phyloP scores from a whole-genome alignment of 2,888 invertebrate species.

The Drosophila nr. perissopoda region DNA sequence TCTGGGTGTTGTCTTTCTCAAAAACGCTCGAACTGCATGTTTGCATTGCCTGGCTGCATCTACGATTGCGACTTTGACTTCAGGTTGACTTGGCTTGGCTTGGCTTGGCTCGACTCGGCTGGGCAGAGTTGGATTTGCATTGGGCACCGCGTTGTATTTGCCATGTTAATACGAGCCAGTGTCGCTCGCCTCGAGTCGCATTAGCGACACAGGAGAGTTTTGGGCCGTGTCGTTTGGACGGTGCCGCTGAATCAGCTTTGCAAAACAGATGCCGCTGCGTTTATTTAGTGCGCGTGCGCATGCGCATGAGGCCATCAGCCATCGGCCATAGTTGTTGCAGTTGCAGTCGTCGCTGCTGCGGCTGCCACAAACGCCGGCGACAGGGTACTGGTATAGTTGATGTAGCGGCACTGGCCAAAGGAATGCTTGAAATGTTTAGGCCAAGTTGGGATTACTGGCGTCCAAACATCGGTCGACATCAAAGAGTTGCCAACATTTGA shows the following conservation, averaged over 20 bases:
- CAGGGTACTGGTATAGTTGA: conserved; percentile 18
- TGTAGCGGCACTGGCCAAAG: conserved; percentile 69
- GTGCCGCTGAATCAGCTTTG: conserved; percentile 33
- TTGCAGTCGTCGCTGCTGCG: conserved; percentile 9
- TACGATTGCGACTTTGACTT: conserved; percentile 15
- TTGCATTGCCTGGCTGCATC: conserved; percentile 41
- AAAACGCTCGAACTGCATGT: conserved; percentile 40
- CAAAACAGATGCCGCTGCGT: conserved; percentile 72
- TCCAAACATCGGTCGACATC: conserved; percentile 77
- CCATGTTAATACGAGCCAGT: conserved; percentile 58
- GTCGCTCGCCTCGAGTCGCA: conserved; percentile 40
- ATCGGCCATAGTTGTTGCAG: conserved; percentile 15
- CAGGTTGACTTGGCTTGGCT: background rate
- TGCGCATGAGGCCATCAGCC: conserved; percentile 60
- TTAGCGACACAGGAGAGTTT: conserved; percentile 57
- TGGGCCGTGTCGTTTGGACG: conserved; percentile 12
- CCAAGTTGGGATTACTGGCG: conserved; percentile 81
- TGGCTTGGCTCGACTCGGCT: background rate
- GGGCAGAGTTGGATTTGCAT: conserved; percentile 64
- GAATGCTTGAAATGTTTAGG: conserved; percentile 80
- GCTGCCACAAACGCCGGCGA: conserved; percentile 56
- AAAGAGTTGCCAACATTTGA: conserved; percentile 81
- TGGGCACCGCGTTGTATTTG: conserved; percentile 60
- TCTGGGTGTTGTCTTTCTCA: conserved; percentile 45
- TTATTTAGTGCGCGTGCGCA: conserved; percentile 81